Conservation (phyloP, 2,113 vertebrate genomes). For the Seriola rivoliana region DNA sequence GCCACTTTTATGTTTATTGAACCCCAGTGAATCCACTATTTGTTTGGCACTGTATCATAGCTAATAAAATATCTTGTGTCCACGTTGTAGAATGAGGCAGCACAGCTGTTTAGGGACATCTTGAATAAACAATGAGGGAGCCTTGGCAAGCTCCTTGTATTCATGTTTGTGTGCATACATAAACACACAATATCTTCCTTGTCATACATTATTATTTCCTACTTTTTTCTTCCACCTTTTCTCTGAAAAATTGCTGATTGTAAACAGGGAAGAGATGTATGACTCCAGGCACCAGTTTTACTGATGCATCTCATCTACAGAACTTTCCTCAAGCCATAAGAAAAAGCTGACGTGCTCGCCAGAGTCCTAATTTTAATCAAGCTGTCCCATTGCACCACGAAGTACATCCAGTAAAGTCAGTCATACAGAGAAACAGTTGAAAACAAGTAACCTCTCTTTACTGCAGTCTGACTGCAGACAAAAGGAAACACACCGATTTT, state of each 20-base stretch:
- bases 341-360: conserved; percentile 29
- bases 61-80: conserved; percentile 32
- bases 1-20: conserved; percentile 31
- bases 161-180: neutral
- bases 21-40: conserved; percentile 1
- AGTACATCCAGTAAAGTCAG: conserved; percentile 10
- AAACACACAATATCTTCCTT: neutral
- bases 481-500: neutral
- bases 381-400: conserved; percentile 19
- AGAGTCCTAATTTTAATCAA: conserved; percentile 37
- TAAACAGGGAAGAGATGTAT: conserved; percentile 17
- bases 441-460: neutral
- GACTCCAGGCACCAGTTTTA: conserved; percentile 42
- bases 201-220: neutral
- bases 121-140: conserved; percentile 18
- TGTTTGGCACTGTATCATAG: conserved; percentile 32
- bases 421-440: neutral
- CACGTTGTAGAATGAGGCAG: conserved; percentile 5
- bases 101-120: conserved; percentile 26
- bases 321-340: conserved; percentile 33
- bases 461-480: conserved; percentile 19
- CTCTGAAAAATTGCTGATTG: neutral
- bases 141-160: neutral
- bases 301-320: neutral
- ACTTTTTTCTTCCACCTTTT: neutral